Conservation (phyloP, 53 echinoderm and acorn worm genomes). For the Echinometra lucunter region DNA sequence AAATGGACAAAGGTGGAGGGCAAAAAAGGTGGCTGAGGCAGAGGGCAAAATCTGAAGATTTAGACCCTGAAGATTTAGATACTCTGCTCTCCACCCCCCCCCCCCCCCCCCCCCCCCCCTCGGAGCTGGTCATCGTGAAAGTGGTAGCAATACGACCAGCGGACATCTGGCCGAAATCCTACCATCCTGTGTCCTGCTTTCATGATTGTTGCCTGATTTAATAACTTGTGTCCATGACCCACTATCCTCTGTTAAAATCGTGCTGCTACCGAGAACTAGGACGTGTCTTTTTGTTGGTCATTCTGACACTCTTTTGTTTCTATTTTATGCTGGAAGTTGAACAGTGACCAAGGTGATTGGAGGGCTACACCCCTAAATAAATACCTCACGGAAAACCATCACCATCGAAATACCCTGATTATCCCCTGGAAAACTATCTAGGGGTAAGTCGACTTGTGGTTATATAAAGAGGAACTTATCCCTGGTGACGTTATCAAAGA, state of each 20-base stretch:
- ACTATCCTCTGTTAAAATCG: not conserved
- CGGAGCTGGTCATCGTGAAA: not conserved
- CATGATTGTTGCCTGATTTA: slow-evolving; percentile 1
- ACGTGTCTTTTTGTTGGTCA: not conserved
- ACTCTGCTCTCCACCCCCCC: no score
- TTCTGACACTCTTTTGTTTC: not conserved
- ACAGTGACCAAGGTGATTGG: not conserved
- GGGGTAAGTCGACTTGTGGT: no score
- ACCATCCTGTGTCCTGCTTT: not conserved
- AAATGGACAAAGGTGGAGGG: not conserved
- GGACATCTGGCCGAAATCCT: slow-evolving; percentile 18
- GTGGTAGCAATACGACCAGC: not conserved
- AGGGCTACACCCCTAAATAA: not conserved
- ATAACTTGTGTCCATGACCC: slow-evolving; percentile 13
- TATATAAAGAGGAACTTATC: no score
- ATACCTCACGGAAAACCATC: not conserved
- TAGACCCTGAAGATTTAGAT: not conserved
- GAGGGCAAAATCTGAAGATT: not conserved
- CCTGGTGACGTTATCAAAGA: no score
- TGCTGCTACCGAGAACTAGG: not conserved
- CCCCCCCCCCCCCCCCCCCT: not conserved
- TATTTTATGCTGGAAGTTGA: not conserved
- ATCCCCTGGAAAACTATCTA: no score
- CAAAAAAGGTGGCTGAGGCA: no score
- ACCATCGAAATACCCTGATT: not conserved